Evolutionary conservation across 2,113 vertebrate genomes (phyloP), one percentile per base, ranked within the genome.

Genomic region (Bolborhynchus lineola): DNA sequence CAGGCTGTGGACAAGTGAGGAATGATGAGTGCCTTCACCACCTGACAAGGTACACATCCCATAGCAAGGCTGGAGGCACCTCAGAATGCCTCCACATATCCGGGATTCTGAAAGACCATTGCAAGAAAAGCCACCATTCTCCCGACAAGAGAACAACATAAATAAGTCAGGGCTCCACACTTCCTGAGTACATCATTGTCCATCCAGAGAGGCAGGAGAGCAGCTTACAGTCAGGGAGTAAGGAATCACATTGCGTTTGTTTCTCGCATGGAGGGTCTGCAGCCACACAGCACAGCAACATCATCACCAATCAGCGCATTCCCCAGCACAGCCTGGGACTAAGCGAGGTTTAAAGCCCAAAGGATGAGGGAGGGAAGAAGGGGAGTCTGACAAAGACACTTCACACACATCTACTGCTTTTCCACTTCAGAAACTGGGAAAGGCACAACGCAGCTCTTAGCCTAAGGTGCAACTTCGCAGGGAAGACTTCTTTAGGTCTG

Each of bases 281-380:
- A 14, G 82, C 31, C 86, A 3, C 0, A 9, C 0, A 3, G n/a
- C n/a, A 3, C 52, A 8, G 75, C n/a, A 28, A 13, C 55, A 7
- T 2, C 69, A 6, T 21, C 1, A 6, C 62, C 23, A 1, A 1
- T 7, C 77, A 0, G 18, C 1, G 31, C 20, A 0, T 1, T 31
- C 65, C 57, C 23, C 17, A 10, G 2, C 16, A 4, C 42, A 17
- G 1, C n/a, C 24, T 0, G 70, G 39, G 62, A 3, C 1, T 3
- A 15, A 2, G 62, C 0, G 50, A 4, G 13, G 44, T 4, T 2
- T 11, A 14, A 55, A 64, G 53, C 16, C 10, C 57, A 0, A 6
- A 35, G 31, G 15, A 9, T 0, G 5, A 10, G 23, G 62, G 4
- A 31, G 49, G 14, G 21, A 24, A 11, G 33, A 12, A 5, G 19